A percentile compares a stretch with the other conserved stretches of the same genome.
These are phyloP conservation scores for Patella ulyssiponensis DNA, from an alignment of 2,888 invertebrate genomes.

Conservation along the genomic window DNA sequence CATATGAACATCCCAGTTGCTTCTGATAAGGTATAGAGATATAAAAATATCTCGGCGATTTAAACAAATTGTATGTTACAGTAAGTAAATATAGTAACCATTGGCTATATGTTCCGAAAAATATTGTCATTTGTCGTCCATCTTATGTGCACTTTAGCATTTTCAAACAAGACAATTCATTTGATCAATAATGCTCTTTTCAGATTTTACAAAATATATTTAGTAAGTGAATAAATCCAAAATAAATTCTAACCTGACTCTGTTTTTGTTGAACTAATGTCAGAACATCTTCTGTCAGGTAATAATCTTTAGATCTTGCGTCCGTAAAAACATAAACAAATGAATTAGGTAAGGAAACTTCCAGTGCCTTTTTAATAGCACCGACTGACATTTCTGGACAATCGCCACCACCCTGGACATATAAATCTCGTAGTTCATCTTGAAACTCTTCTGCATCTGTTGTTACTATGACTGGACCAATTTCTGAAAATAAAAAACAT, in stretches of 20 bases:
- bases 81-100: no score
- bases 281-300: conserved; percentile 78
- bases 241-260: conserved; percentile 76
- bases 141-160: no score
- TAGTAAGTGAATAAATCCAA: not conserved
- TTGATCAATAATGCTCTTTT: no score
- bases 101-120: no score
- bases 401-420: conserved; percentile 81
- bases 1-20: no score
- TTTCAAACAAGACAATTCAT: no score
- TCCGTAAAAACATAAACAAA: conserved; percentile 85
- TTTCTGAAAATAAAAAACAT: conserved; percentile 72
- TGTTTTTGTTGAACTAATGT: conserved; percentile 82
- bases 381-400: conserved; percentile 82
- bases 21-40: no score
- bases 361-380: conserved; percentile 80
- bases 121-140: no score
- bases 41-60: no score
- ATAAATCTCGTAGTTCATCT: conserved; percentile 75
- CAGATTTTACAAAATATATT: no score
- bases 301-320: conserved; percentile 81
- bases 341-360: conserved; percentile 79
- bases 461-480: conserved; percentile 80
- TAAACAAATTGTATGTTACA: no score
- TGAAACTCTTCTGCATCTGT: conserved; percentile 78